Conservation (phyloP, 2,113 vertebrate genomes). For the Ahaetulla prasina region DNA sequence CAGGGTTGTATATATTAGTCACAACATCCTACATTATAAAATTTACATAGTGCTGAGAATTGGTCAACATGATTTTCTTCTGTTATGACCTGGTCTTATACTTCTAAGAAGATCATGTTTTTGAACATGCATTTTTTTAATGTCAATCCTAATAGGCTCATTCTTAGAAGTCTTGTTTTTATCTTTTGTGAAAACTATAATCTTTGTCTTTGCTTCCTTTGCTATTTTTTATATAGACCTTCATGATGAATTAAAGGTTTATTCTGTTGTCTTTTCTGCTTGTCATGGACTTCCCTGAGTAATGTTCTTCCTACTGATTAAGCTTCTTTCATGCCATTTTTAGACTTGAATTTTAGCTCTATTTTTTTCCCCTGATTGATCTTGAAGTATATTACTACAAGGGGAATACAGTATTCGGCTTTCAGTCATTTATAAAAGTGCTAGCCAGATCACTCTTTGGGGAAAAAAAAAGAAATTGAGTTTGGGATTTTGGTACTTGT, state of each 20-base stretch:
- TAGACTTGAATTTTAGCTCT: slow-evolving; percentile 35
- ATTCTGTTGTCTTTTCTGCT: slow-evolving; percentile 33
- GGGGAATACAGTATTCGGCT: background rate
- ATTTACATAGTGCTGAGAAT: background rate
- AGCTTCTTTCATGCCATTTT: slow-evolving; percentile 29
- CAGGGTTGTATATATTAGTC: background rate
- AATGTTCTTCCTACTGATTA: slow-evolving; percentile 15
- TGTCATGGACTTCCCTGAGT: background rate
- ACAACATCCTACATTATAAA: background rate
- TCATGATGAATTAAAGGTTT: slow-evolving; percentile 5
- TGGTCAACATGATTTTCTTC: background rate
- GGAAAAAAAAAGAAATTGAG: background rate
- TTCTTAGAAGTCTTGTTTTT: background rate
- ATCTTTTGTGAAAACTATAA: background rate
- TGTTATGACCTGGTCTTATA: background rate
- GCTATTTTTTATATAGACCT: slow-evolving; percentile 26
- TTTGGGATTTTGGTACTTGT: slow-evolving; percentile 14
- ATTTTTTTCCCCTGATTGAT: slow-evolving; percentile 27
- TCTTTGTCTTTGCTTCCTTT: background rate
- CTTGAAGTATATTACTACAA: slow-evolving; percentile 29
- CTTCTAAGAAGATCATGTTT: background rate
- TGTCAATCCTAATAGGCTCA: background rate
- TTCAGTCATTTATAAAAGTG: slow-evolving; percentile 3
- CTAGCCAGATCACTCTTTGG: background rate
- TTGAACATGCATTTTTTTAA: background rate